Conservation (phyloP, 2,797 vertebrate genomes). For the Erethizon dorsatum region DNA sequence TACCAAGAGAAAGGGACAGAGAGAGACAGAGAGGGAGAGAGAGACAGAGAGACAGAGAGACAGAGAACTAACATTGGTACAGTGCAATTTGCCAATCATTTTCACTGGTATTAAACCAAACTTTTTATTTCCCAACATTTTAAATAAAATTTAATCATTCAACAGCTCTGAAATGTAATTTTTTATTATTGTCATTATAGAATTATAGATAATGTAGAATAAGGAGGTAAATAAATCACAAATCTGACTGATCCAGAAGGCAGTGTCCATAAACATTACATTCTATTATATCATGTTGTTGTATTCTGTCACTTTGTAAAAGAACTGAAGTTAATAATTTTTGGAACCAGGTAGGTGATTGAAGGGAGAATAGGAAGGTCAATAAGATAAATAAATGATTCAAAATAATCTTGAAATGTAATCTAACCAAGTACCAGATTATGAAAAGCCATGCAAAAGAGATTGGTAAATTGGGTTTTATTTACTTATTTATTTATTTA, state of each 20-base stretch:
- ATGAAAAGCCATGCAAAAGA: not conserved
- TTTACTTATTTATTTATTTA: not conserved
- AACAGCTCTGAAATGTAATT: not conserved
- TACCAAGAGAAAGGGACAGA: not conserved
- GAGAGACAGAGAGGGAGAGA: not conserved
- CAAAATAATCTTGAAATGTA: not conserved
- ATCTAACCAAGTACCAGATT: not conserved
- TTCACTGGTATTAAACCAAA: not conserved
- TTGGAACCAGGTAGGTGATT: not conserved
- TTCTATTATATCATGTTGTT: not conserved
- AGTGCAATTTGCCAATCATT: not conserved
- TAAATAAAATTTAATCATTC: not conserved
- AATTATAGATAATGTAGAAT: not conserved
- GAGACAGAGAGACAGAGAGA: not conserved
- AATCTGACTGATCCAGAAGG: not conserved
- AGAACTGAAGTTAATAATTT: not conserved
- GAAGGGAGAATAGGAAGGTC: not conserved
- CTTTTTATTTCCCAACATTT: slow-evolving; percentile 2
- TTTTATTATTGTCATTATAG: slow-evolving; percentile 44
- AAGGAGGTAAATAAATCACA: not conserved
- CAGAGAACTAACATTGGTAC: not conserved
- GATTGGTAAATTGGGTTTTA: not conserved
- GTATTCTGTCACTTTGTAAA: not conserved
- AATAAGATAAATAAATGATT: not conserved
- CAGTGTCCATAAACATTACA: not conserved